These are phyloP conservation scores for Cylindroiulus punctatus DNA, from an alignment of 2,888 invertebrate genomes.

Conservation along the genomic window DNA sequence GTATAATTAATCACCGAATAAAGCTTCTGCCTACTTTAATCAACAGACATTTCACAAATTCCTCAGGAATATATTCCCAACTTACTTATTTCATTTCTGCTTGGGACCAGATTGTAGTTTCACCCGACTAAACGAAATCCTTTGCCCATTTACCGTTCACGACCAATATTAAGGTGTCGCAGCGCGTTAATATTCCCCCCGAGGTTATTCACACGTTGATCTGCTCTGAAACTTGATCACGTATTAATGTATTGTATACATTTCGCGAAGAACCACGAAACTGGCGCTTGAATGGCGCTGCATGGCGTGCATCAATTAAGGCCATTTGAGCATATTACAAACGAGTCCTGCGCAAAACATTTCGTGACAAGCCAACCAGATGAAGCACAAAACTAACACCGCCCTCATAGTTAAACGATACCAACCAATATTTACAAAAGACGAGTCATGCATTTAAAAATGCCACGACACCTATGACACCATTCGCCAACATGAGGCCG, in stretches of 20 bases:
- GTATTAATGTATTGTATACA: constrained; percentile 39
- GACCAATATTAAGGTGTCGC: constrained; percentile 10
- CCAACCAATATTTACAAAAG: constrained; percentile 35
- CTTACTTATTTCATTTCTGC: not conserved
- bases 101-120: not conserved
- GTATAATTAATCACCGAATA: too few relatives aligned
- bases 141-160: not conserved
- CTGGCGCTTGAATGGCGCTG: not conserved
- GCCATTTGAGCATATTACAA: constrained; percentile 29
- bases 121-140: not conserved
- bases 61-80: too few relatives aligned
- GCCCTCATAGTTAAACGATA: not conserved
- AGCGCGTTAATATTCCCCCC: not conserved
- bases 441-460: not conserved
- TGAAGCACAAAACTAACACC: not conserved
- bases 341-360: not conserved
- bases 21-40: too few relatives aligned
- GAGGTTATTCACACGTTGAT: constrained; percentile 39
- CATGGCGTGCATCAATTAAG: constrained; percentile 40
- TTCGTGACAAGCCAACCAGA: constrained; percentile 40
- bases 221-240: constrained; percentile 34
- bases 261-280: not conserved
- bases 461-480: not conserved
- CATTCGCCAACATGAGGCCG: too few relatives aligned
- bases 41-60: too few relatives aligned